Evolutionary conservation across 2,888 invertebrate species (phyloP).

Genomic region (Epirrhoe alternata): DNA sequence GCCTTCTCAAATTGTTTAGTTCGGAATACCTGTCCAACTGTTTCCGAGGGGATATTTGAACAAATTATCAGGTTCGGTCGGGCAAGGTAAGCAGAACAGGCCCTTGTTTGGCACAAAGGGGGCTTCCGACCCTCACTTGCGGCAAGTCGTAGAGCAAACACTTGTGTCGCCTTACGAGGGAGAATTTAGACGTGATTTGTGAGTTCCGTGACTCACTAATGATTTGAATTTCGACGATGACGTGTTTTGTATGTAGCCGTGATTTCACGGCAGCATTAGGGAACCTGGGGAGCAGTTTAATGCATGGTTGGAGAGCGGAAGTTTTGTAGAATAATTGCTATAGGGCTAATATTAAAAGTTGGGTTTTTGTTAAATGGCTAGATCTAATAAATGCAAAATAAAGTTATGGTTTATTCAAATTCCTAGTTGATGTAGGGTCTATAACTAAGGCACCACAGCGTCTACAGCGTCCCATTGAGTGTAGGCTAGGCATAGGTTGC

Average conservation of each 20-base stretch:
- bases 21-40: slow-evolving; percentile 42
- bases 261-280: slow-evolving; percentile 15
- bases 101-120: slow-evolving; percentile 61
- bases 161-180: slow-evolving; percentile 56
- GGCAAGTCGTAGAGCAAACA: slow-evolving; percentile 71
- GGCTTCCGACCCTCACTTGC: slow-evolving; percentile 67
- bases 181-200: slow-evolving; percentile 59
- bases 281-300: slow-evolving; percentile 17
- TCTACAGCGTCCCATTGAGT: too few relatives aligned
- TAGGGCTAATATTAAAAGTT: not conserved
- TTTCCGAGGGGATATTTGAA: slow-evolving; percentile 57
- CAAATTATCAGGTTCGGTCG: slow-evolving; percentile 67
- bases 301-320: slow-evolving; percentile 11
- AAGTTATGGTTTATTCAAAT: too few relatives aligned
- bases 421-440: too few relatives aligned
- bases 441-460: too few relatives aligned
- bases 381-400: too few relatives aligned
- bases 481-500: too few relatives aligned
- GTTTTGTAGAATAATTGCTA: slow-evolving; percentile 1
- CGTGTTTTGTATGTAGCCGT: slow-evolving; percentile 21
- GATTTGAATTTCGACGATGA: slow-evolving; percentile 38
- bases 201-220: slow-evolving; percentile 46
- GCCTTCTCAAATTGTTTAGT: slow-evolving; percentile 28
- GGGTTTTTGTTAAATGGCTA: not conserved
- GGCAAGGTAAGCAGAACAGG: slow-evolving; percentile 60